phyloP scores from a whole-genome alignment of 2,113 vertebrate genomes.

The Pundamilia nyererei region DNA sequence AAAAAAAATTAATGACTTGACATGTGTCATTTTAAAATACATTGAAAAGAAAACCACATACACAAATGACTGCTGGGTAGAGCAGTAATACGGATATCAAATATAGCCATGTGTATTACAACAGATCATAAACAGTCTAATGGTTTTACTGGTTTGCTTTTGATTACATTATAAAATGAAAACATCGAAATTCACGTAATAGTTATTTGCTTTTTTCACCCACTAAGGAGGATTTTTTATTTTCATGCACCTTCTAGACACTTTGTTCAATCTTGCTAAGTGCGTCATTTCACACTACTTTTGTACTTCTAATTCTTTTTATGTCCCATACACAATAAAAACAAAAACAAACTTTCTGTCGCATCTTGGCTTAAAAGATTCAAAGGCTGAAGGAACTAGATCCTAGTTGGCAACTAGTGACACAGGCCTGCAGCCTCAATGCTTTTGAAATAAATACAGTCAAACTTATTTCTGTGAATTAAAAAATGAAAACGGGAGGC shows the following conservation, averaged over 20 bases:
- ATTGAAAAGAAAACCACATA: background rate
- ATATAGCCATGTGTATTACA: background rate
- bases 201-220: background rate
- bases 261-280: background rate
- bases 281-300: accelerated
- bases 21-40: background rate
- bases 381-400: background rate
- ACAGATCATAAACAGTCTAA: background rate
- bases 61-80: background rate
- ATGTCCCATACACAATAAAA: background rate
- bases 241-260: background rate
- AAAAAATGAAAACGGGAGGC: background rate
- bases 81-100: background rate
- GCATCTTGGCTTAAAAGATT: background rate
- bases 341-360: background rate
- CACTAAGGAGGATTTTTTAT: background rate
- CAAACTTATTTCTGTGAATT: background rate
- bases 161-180: background rate
- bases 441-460: background rate
- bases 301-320: background rate
- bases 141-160: background rate
- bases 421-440: background rate
- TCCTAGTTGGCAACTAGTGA: background rate
- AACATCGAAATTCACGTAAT: background rate
- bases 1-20: background rate